Percentiles rank a stretch among this genome's conserved stretches.
Conservation (phyloP, 1,140 invertebrate species). For the Subanguina moxae region DNA sequence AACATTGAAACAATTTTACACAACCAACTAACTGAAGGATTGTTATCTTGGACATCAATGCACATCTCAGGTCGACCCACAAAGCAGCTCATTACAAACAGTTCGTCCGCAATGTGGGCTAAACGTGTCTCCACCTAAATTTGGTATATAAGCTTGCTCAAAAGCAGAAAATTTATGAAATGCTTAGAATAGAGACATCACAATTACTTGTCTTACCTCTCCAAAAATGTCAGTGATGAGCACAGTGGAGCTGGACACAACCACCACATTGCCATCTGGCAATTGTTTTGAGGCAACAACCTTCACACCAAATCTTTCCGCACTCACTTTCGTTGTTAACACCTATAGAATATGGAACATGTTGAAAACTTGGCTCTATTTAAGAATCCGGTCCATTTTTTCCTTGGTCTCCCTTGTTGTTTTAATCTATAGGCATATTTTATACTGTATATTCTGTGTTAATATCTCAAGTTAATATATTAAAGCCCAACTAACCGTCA, state of each 20-base stretch:
- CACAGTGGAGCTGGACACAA: constrained; percentile 16
- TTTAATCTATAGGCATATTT: no score
- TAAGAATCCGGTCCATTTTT: no score
- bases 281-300: constrained; percentile 17
- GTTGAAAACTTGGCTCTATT: no score
- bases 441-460: no score
- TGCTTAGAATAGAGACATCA: no score
- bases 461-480: no score
- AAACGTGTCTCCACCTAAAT: constrained; percentile 49
- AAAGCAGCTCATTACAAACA: constrained; percentile 52
- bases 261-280: constrained; percentile 8
- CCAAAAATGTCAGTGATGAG: constrained; percentile 14
- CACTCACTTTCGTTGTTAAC: no score
- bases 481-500: no score
- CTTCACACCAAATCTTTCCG: not conserved
- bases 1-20: not conserved
- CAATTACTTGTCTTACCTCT: constrained; percentile 1
- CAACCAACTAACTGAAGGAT: not conserved
- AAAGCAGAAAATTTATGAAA: no score
- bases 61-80: constrained; percentile 51
- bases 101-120: constrained; percentile 52
- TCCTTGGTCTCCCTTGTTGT: no score
- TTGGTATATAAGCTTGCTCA: not conserved
- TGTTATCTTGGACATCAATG: constrained; percentile 14
- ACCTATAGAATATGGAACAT: no score